Conservation (phyloP, 1,140 invertebrate genomes). For the Sycophila sp. region DNA sequence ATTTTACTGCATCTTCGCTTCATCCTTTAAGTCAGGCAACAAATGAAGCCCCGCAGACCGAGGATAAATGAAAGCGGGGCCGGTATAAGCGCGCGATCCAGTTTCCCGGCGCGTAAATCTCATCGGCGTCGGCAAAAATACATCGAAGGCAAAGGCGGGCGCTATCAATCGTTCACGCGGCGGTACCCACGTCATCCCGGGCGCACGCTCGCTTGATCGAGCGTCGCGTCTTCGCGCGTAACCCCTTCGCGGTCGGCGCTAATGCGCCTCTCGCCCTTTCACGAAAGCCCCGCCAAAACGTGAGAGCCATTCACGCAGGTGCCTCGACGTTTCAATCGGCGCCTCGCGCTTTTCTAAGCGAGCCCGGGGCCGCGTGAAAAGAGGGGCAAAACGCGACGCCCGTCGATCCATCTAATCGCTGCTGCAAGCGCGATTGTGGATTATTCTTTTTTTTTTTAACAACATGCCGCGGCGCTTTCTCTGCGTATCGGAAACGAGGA, state of each 20-base stretch:
- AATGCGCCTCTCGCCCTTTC: constrained; percentile 64
- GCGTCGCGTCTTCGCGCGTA: neutral
- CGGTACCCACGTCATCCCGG: neutral
- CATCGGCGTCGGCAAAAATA: neutral
- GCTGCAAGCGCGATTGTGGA: constrained; percentile 39
- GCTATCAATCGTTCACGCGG: neutral
- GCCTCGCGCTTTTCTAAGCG: too few relatives aligned
- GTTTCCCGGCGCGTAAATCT: neutral
- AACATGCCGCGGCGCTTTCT: too few relatives aligned
- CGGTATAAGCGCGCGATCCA: neutral
- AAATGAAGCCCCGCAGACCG: too few relatives aligned
- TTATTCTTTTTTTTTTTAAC: neutral
- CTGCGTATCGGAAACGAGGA: too few relatives aligned
- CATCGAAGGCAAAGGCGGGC: neutral
- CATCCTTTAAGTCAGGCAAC: too few relatives aligned
- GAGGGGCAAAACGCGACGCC: too few relatives aligned
- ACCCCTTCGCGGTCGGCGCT: constrained; percentile 47
- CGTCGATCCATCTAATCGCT: constrained; percentile 59
- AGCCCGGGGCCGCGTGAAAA: too few relatives aligned
- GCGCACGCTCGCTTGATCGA: constrained; percentile 3
- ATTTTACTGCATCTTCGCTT: too few relatives aligned
- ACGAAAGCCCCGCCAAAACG: constrained; percentile 44
- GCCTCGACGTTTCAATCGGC: constrained; percentile 60
- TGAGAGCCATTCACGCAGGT: neutral
- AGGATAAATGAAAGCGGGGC: too few relatives aligned